Base-by-base conservation (phyloP, 53 echinoderm and acorn worm species). In the Crossaster papposus region DNA sequence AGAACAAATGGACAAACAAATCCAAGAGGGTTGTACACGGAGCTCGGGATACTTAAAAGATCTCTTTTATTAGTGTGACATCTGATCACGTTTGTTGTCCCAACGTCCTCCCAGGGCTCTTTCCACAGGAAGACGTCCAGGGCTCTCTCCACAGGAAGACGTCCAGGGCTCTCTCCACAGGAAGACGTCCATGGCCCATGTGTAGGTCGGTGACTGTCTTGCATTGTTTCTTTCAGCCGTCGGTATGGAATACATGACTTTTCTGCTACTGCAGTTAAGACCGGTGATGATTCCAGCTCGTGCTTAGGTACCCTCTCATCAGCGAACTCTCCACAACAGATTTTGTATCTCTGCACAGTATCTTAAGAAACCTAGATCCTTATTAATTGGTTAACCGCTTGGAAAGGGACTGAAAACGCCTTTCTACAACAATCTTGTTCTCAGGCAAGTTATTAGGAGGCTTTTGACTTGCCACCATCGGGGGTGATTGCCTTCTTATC, bases 151-250 rank as follows among this genome's bases (percentile, higher is more conserved):
- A 26, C 75, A 68, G 7, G n/a, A n/a, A n/a, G n/a, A 90, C 79
- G 54, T 88, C 90, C 33, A 93, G 87, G 12, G 90, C 89, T 36
- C 88, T 70, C 54, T 90, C 93, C 8, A 81, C 30, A 38, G 93
- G 93, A 14, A 93, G 88, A 22, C 79, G 54, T 58, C 81, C 88
- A 32, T 31, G 70, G 28, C 77, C 90, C 1, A 93, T 58, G 82
- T 93, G 79, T 29, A 91, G 36, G 64, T 64, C 50, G 72, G 65
- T 85, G 44, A 77, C 1, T 22, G 37, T n/a, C 78, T 85, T 84
- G 26, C 85, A n/a, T n/a, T n/a, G n/a, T n/a, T 78, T 33, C 85
- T 22, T 58, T 91, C 82, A n/a, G 28, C 68, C 37, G 33, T 24
- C 3, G 91, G 91, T 54, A 89, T 77, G 55, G 92, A 17, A 18